phyloP scores from a whole-genome alignment of 1,140 invertebrate genomes.

The Drosophila melanica region DNA sequence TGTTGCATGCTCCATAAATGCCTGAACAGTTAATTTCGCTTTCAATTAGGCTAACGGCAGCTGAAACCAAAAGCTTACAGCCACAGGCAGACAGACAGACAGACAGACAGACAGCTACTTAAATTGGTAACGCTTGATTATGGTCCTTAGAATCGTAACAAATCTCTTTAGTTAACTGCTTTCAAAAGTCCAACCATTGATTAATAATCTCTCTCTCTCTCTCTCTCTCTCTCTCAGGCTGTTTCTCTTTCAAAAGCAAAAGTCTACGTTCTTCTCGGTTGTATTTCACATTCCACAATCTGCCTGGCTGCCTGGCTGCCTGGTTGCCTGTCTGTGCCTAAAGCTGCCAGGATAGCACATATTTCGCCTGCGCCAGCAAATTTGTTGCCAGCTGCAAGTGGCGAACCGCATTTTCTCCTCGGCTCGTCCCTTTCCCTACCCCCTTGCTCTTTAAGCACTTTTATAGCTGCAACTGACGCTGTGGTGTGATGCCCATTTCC shows the following conservation, averaged over 20 bases:
- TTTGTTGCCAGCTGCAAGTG: constrained; percentile 34
- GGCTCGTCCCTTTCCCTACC: too few species aligned
- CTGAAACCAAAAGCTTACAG: constrained; percentile 26
- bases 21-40: constrained; percentile 72
- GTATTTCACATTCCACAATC: constrained; percentile 7
- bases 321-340: constrained; percentile 5
- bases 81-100: neutral
- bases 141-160: constrained; percentile 18
- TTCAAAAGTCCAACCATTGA: constrained; percentile 28
- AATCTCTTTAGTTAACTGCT: constrained; percentile 40
- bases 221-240: too few species aligned
- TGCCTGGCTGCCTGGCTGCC: constrained; percentile 2
- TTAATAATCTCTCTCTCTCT: constrained; percentile 42
- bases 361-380: constrained; percentile 39
- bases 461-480: constrained; percentile 18
- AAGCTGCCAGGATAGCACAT: constrained; percentile 33
- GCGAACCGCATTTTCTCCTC: neutral
- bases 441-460: neutral
- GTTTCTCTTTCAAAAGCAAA: neutral
- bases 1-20: constrained; percentile 8
- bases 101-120: constrained; percentile 7
- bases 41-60: constrained; percentile 59
- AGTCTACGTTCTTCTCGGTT: constrained; percentile 10
- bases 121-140: constrained; percentile 29
- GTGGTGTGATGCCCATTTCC: neutral